Evolutionary conservation across 2,113 vertebrate species (phyloP), one percentile per base, ranked within the genome.

Genomic region (Apaloderma vittatum): DNA sequence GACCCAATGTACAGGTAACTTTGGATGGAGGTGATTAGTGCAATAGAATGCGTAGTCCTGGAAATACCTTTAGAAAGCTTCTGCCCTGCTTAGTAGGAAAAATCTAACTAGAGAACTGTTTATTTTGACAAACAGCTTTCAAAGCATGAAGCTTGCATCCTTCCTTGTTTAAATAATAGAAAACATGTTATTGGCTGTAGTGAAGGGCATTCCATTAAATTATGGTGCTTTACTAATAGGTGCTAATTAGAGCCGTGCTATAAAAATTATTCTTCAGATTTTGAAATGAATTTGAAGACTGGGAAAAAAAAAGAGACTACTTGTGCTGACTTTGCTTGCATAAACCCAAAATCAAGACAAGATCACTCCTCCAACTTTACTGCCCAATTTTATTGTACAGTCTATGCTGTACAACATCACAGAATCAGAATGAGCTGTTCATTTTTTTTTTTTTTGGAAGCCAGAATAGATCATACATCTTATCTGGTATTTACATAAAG

Each of bases 1-100:
- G 97, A 97, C 98, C 98, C 83, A 83, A 96, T 97, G 91, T 98
- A 63, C 98, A 99, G 98, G 98, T 98, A 98, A 98, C 93, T 97
- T 93, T 96, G 93, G 91, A 94, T 94, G 92, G 88, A 95, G 80
- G 80, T 96, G 97, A 96, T 89, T 82, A 81, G 55, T 92, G 97
- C 77, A 65, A 96, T 97, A 94, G 92, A 96, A 66, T 95, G 96
- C 91, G 70, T 97, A 97, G 93, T 96, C 88, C 92, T 96, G 86
- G 66, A 96, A 82, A 90, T 86, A 59, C 18, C 30, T 87, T 92
- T 97, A 96, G 95, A 96, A 89, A 97, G 97, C 97, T 98, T 98
- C 85, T 95, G 52, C 83, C 93, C 88, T 97, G 96, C 96, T 96
- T 97, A 91, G 62, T 94, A 93, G 85, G 93, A 95, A 90, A 86